A percentile compares a stretch with the other conserved stretches of the same genome.
Evolutionary conservation across 2,797 vertebrate species (phyloP).

Genomic region (Poecilia picta): DNA sequence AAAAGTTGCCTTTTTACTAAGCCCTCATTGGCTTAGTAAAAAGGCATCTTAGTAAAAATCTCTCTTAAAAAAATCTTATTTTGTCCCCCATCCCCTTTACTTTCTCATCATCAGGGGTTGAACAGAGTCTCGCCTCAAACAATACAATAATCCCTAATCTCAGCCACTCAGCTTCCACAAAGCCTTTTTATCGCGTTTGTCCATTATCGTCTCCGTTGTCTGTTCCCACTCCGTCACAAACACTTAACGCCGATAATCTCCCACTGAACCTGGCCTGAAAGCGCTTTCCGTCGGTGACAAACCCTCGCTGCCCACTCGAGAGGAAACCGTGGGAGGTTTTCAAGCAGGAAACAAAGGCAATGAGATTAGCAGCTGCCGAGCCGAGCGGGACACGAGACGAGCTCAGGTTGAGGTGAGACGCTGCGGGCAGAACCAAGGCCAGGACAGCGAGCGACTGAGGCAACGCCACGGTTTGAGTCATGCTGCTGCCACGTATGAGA

Average conservation of each 20-base stretch:
- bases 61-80: background rate
- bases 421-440: background rate
- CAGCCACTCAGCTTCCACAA: conserved; percentile 17
- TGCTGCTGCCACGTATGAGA: background rate
- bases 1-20: background rate
- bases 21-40: background rate
- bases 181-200: conserved; percentile 20
- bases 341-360: conserved; percentile 28
- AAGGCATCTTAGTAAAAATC: background rate
- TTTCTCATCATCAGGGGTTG: background rate
- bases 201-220: conserved; percentile 65
- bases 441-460: conserved; percentile 21
- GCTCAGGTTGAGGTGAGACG: background rate
- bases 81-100: background rate
- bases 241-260: conserved; percentile 63
- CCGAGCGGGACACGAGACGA: background rate
- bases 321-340: conserved; percentile 9
- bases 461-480: background rate
- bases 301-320: background rate
- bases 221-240: conserved; percentile 53
- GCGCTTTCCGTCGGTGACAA: conserved; percentile 39
- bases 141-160: conserved; percentile 56
- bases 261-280: conserved; percentile 45
- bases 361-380: conserved; percentile 15
- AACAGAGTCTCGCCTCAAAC: conserved; percentile 12